Evolutionary conservation across 2,888 invertebrate species (phyloP), one percentile per base, ranked within the genome.

Genomic region (Pachymerium ferrugineum): DNA sequence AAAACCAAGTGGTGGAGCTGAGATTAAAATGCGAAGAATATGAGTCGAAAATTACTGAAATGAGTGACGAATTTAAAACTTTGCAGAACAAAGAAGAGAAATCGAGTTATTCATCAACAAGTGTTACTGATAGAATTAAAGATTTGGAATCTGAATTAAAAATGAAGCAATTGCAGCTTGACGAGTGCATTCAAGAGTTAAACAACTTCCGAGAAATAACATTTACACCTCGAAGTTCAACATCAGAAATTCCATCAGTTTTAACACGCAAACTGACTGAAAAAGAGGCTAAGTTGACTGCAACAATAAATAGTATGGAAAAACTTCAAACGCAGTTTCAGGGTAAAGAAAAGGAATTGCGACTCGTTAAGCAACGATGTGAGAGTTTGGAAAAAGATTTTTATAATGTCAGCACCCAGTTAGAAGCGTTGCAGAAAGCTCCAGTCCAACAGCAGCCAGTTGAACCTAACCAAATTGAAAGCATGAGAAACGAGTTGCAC

Each of bases 221-320:
- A 25, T 54, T 12, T 25, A 12, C 54, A 28, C 54, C 54, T 6
- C 22, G 25, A 54, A 54, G 54, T 8, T 54, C 54, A 8, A 6
- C 25, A 10, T 54, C 54, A 6, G 54, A 54, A 25, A 25, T 54
- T 8, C 54, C 22, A 10, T 1, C 1, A 10, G 14, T 12, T 1
- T 28, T 72, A 10, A 1, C 28, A 25, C 42, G 22, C 12, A 72
- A 42, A 30, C 8, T 72, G 28, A 22, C 12, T 29, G 72, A 72
- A 72, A 72, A 54, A 16, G 72, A 72, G n/a, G 14, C 25, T n/a
- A 31, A 47, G 16, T 29, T 72, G 54, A 42, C 12, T n/a, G 72
- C 22, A 16, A 54, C 16, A 5, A 10, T 72, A 10, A n/a, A 47
- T 1, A 28, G 10, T 28, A 25, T 30, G 29, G 72, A 72, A 12